Evolutionary conservation across 2,888 invertebrate genomes (phyloP).

Genomic region (Augiades crinisus): DNA sequence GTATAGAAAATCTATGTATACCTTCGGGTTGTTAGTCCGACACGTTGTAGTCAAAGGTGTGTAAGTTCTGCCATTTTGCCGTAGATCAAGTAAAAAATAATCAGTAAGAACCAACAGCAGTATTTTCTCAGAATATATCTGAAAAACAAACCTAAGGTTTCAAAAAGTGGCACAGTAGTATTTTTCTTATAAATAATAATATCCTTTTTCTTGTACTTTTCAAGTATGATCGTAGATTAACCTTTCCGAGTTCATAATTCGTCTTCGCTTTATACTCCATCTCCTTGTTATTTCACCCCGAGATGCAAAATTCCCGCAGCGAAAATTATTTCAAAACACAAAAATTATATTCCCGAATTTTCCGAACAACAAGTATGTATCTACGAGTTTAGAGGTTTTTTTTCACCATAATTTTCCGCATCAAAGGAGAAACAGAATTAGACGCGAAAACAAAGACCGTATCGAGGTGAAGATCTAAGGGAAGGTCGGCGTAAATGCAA

Average conservation of each 20-base stretch:
- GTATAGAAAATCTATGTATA: too few relatives aligned
- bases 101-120: too few relatives aligned
- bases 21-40: too few relatives aligned
- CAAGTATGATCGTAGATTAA: too few relatives aligned
- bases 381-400: not conserved
- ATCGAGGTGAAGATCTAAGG: constrained; percentile 34
- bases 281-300: not conserved
- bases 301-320: not conserved
- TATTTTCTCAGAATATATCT: too few relatives aligned
- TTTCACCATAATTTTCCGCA: constrained; percentile 25
- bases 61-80: too few relatives aligned
- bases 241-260: not conserved
- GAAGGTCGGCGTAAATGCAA: constrained; percentile 46
- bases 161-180: too few relatives aligned
- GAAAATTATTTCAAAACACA: not conserved
- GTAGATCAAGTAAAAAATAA: too few relatives aligned
- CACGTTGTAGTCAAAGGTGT: too few relatives aligned
- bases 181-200: not conserved
- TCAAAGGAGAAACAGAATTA: constrained; percentile 33
- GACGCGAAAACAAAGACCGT: constrained; percentile 37
- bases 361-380: not conserved
- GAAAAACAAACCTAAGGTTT: too few relatives aligned
- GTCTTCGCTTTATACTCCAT: not conserved
- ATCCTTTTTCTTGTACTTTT: too few relatives aligned
- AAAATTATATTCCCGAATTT: constrained; percentile 3